Evolutionary conservation across 2,797 vertebrate species (phyloP).

Genomic region (Luscinia luscinia): DNA sequence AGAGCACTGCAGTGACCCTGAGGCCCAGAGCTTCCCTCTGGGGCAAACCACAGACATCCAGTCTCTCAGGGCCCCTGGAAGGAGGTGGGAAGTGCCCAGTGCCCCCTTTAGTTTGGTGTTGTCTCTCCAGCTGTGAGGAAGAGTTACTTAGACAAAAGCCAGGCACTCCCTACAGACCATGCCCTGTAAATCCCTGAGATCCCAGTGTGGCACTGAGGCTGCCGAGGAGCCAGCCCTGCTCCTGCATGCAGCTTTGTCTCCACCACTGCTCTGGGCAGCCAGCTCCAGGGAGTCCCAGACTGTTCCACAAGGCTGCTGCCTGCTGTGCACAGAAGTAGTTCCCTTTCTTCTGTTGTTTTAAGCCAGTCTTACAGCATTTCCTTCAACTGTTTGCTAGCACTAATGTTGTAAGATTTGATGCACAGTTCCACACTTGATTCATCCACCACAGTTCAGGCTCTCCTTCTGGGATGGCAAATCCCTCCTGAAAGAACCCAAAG

Average conservation of each 20-base stretch:
- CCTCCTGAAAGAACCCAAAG: background rate
- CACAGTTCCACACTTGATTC: background rate
- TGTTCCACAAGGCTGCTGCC: rapidly evolving
- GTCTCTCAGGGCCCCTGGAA: background rate
- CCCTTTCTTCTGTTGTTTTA: background rate
- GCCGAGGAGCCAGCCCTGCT: background rate
- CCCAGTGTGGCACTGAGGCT: rapidly evolving
- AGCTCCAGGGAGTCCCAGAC: background rate
- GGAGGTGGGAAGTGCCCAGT: background rate
- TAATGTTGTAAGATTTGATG: background rate
- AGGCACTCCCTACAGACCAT: background rate
- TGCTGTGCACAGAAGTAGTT: background rate
- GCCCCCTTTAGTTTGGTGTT: background rate
- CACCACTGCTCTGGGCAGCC: background rate
- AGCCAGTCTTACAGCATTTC: background rate
- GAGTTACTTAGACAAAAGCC: rapidly evolving
- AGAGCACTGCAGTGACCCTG: background rate
- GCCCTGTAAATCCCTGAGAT: background rate
- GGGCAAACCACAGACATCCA: background rate
- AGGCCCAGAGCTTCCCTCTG: background rate
- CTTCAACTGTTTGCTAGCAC: background rate
- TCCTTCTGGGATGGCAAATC: background rate
- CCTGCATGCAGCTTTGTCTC: background rate
- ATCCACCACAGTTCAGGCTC: background rate
- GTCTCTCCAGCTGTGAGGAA: background rate